phyloP scores from a whole-genome alignment of 2,113 vertebrate species.

The Vimba vimba region DNA sequence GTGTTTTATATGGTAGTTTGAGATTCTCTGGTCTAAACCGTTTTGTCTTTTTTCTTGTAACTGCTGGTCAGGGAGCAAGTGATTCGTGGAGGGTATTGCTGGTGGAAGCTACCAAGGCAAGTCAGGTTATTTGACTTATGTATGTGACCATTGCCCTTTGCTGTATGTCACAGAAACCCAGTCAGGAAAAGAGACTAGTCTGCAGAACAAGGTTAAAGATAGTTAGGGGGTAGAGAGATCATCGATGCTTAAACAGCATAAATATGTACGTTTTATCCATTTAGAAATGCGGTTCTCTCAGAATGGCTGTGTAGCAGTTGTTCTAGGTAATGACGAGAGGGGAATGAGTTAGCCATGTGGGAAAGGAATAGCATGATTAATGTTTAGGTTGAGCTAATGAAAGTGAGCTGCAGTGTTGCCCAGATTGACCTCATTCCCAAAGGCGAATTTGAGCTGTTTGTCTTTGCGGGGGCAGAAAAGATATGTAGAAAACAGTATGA shows the following conservation, averaged over 20 bases:
- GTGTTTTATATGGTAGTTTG: constrained; percentile 44
- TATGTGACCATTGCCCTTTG: constrained; percentile 38
- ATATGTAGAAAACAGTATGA: background rate
- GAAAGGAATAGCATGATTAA: constrained; percentile 36
- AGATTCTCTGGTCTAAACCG: constrained; percentile 52
- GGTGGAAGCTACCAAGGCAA: constrained; percentile 61
- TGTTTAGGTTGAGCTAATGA: constrained; percentile 38
- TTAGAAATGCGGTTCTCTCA: background rate
- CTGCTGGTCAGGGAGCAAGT: constrained; percentile 60
- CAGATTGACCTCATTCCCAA: constrained; percentile 33
- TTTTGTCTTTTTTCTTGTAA: constrained; percentile 59
- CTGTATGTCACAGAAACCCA: background rate
- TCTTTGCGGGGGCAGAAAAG: background rate
- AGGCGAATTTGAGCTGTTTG: constrained; percentile 31
- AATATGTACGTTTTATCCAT: constrained; percentile 28
- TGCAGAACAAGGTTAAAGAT: constrained; percentile 1
- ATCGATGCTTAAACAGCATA: constrained; percentile 13
- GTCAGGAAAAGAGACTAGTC: constrained; percentile 29
- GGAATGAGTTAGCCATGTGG: background rate
- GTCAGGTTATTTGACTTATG: constrained; percentile 58
- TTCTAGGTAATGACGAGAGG: background rate
- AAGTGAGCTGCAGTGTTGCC: constrained; percentile 23
- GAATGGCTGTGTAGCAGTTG: constrained; percentile 5
- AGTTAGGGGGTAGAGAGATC: constrained; percentile 5
- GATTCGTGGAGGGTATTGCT: constrained; percentile 61